These are phyloP conservation scores for Laticauda laticaudata DNA, from an alignment of 2,113 vertebrate genomes.

Conservation along the genomic window DNA sequence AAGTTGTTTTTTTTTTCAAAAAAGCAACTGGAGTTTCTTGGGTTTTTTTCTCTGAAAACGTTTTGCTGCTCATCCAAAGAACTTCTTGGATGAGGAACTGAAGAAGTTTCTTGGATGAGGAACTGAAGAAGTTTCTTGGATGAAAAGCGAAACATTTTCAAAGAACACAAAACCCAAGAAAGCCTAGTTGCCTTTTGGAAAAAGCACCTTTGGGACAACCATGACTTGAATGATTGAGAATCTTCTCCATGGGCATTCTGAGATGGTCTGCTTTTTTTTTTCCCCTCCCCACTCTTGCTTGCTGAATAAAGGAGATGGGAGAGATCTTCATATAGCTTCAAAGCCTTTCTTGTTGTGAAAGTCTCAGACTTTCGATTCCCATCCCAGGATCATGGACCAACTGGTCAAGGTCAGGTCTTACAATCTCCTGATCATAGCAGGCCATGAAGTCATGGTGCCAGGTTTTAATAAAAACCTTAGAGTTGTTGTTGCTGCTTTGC, in stretches of 20 bases:
- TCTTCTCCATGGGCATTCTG: background rate
- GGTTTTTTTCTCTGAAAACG: background rate
- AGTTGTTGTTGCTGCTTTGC: no score
- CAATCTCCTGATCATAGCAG: no score
- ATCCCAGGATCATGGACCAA: background rate
- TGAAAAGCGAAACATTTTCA: background rate
- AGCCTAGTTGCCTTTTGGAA: background rate
- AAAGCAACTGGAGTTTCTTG: background rate
- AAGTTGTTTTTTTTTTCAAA: background rate
- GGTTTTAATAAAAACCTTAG: no score
- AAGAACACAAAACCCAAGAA: no score
- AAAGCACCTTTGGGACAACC: background rate
- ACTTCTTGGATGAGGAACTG: background rate
- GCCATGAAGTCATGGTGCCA: no score
- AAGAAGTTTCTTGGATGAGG: background rate
- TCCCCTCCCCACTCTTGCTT: background rate
- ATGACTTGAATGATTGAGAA: background rate
- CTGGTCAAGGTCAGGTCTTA: background rate
- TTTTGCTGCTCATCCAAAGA: background rate
- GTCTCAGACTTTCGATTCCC: background rate
- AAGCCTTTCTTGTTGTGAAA: background rate
- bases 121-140: background rate
- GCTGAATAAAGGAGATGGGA: background rate
- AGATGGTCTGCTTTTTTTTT: background rate
- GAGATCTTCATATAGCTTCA: background rate